phyloP scores from a whole-genome alignment of 2,113 vertebrate genomes.

The Pandion haliaetus region DNA sequence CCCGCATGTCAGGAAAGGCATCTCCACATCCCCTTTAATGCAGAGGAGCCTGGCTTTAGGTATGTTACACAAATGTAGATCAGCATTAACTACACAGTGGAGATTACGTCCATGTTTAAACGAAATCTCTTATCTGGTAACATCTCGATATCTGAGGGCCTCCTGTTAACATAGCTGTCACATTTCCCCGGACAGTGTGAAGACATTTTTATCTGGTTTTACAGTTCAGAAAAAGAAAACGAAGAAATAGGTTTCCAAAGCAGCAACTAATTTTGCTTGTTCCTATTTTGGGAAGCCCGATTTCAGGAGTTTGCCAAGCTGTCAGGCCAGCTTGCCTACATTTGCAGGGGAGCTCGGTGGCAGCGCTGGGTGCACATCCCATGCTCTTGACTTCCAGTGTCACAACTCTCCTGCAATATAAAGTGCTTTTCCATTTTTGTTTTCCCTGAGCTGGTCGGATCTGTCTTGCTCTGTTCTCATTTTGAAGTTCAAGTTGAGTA shows the following conservation, averaged over 20 bases:
- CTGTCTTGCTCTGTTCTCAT: neutral
- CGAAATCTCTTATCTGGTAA: neutral
- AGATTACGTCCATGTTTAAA: neutral
- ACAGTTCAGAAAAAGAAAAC: neutral
- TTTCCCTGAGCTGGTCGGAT: neutral
- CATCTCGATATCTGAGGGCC: neutral
- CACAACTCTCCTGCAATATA: neutral
- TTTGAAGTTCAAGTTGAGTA: neutral
- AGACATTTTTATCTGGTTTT: neutral
- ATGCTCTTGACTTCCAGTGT: neutral
- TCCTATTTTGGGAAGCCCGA: neutral
- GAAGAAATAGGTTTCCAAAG: neutral
- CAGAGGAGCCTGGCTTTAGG: neutral
- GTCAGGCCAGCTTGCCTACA: neutral
- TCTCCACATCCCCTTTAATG: neutral
- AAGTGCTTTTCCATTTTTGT: neutral
- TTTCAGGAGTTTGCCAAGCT: neutral
- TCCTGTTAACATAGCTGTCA: neutral
- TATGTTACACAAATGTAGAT: neutral
- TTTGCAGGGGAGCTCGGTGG: neutral
- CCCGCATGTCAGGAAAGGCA: neutral
- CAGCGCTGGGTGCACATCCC: neutral
- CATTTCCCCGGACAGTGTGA: neutral
- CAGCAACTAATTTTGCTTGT: constrained; percentile 1
- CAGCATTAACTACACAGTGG: neutral